phyloP scores from a whole-genome alignment of 2,797 vertebrate genomes.

The Aphelocoma californica region DNA sequence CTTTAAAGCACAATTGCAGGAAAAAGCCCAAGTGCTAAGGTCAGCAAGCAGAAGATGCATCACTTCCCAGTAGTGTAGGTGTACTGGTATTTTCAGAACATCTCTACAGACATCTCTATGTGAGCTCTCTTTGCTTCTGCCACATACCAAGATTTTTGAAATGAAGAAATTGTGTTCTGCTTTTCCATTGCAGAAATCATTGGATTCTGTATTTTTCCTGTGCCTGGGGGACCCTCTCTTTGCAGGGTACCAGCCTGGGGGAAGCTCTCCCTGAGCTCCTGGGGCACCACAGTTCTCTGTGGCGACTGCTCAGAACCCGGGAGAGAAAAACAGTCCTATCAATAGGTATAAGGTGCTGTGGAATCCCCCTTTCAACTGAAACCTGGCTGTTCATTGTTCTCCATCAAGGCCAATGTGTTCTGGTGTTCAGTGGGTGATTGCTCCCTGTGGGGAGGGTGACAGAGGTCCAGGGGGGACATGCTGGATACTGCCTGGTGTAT shows the following conservation, averaged over 20 bases:
- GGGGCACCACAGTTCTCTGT: neutral
- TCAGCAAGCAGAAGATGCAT: neutral
- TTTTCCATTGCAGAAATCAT: neutral
- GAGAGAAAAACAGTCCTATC: neutral
- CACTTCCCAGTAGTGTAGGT: constrained; percentile 11
- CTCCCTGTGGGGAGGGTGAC: fast-evolving
- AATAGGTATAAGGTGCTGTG: neutral
- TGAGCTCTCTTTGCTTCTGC: neutral
- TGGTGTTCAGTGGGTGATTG: neutral
- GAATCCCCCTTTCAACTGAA: neutral
- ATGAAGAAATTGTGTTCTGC: neutral
- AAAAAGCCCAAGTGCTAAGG: neutral
- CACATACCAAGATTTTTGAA: neutral
- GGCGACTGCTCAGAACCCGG: neutral
- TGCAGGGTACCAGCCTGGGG: neutral
- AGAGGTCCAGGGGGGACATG: neutral
- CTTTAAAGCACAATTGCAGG: constrained; percentile 16
- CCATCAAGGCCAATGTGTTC: neutral
- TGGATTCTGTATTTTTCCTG: neutral
- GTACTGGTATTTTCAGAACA: neutral
- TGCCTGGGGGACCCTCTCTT: neutral
- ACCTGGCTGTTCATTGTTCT: neutral
- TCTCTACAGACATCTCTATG: neutral
- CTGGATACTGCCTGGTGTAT: fast-evolving
- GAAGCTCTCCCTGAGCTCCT: neutral